These are phyloP conservation scores for Drosophila murphyi DNA, from an alignment of 1,140 invertebrate species.

Conservation along the genomic window DNA sequence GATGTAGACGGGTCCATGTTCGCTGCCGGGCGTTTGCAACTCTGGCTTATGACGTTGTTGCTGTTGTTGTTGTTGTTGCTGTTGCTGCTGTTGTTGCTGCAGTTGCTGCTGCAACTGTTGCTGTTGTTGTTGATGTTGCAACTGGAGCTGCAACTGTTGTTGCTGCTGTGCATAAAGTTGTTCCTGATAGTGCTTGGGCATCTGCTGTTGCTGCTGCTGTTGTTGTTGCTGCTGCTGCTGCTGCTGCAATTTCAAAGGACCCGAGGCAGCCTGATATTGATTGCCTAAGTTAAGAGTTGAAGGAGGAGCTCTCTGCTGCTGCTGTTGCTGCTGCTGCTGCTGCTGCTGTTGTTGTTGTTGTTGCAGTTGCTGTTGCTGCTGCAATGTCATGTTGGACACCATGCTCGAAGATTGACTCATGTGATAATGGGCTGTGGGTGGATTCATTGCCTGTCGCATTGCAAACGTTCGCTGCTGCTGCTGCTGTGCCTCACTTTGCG, in stretches of 20 bases:
- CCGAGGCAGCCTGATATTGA: constrained; percentile 78
- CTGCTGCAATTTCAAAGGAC: constrained; percentile 62
- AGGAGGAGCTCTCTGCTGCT: constrained; percentile 71
- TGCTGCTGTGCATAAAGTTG: constrained; percentile 68
- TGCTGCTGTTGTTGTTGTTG: constrained; percentile 74
- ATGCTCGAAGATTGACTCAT: constrained; percentile 81
- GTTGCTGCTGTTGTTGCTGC: constrained; percentile 58
- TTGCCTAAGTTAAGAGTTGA: constrained; percentile 74
- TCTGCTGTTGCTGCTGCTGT: constrained; percentile 38
- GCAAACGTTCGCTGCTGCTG: constrained; percentile 87
- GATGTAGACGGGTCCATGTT: constrained; percentile 81
- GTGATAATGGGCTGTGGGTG: constrained; percentile 79
- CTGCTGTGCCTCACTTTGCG: constrained; percentile 87
- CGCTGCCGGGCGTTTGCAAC: constrained; percentile 73
- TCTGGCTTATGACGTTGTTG: constrained; percentile 74
- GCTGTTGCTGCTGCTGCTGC: constrained; percentile 54
- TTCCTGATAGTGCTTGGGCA: constrained; percentile 75
- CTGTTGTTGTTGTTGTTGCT: constrained; percentile 65
- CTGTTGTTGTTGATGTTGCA: constrained; percentile 55
- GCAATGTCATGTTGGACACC: constrained; percentile 64
- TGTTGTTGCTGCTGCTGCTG: constrained; percentile 31
- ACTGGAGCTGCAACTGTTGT: constrained; percentile 57
- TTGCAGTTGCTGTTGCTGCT: constrained; percentile 48
- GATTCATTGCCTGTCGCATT: constrained; percentile 85
- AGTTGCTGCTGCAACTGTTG: constrained; percentile 59